Conservation (phyloP, 2,888 invertebrate genomes). For the Drosophila seclusa region DNA sequence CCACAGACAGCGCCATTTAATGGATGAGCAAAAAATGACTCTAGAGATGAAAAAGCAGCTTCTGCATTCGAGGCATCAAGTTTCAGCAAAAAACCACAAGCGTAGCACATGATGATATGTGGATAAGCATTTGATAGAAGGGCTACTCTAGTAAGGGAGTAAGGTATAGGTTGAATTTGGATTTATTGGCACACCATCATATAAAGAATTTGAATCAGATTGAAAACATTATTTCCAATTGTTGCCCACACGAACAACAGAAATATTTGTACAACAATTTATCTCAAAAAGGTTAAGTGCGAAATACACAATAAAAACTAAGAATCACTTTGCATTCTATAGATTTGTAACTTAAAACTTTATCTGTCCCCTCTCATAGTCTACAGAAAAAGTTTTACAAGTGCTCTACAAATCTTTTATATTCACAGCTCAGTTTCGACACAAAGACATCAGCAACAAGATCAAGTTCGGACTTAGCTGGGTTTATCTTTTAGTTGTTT, state of each 20-base stretch:
- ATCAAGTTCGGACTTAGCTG: constrained; percentile 22
- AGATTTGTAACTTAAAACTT: neutral
- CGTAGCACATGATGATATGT: constrained; percentile 6
- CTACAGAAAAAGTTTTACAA: constrained; percentile 1
- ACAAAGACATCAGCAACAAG: constrained; percentile 11
- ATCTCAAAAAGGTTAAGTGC: neutral
- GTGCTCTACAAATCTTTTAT: neutral
- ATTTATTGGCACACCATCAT: neutral
- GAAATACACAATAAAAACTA: neutral
- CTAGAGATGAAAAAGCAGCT: neutral
- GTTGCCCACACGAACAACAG: neutral
- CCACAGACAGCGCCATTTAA: constrained; percentile 9
- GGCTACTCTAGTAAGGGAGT: neutral
- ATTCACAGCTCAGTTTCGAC: constrained; percentile 1
- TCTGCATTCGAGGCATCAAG: constrained; percentile 32
- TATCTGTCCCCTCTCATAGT: neutral
- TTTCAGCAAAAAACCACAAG: constrained; percentile 18
- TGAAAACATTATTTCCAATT: neutral
- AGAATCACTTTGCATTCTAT: constrained; percentile 5
- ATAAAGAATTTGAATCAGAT: neutral
- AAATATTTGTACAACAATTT: neutral
- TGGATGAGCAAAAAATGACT: constrained; percentile 2
- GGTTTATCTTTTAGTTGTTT: constrained; percentile 35
- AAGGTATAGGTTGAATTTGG: neutral
- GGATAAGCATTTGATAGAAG: neutral